Evolutionary conservation across 1,140 invertebrate genomes (phyloP), one percentile per base, ranked within the genome.

Genomic region (Drosophila eugracilis): DNA sequence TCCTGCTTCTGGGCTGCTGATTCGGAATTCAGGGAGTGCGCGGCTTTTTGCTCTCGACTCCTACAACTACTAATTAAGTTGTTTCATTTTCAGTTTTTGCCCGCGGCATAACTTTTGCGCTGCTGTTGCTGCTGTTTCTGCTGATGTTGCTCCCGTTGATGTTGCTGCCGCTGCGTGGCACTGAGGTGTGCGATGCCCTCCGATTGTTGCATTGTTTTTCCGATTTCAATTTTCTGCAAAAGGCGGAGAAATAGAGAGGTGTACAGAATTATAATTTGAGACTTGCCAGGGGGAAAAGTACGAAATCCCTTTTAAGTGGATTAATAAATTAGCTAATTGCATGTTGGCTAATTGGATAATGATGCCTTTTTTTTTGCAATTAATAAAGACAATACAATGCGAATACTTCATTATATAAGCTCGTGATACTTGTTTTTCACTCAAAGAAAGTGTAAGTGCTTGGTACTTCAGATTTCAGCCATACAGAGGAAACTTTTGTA

Each of bases 21-120:
- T 67, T 66, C 36, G 14, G 45, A 52, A 66, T 67, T 44, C 65
- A 42, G 34, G 26, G 60, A 67, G 62, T 67, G 62, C 48, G 65
- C 60, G 39, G 65, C 60, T 67, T 69, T 55, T 75, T 86, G 57
- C 50, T 53, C 52, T 45, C 48, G 73, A 77, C 74, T 75, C 59
- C 59, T 57, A 45, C 63, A 77, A 63, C 81, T 77, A 75, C 86
- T 90, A 90, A 90, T 90, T 90, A 90, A 90, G 79, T 90, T 90
- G 86, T 90, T 90, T 83, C 81, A 83, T 81, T 81, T 78, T 72
- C 70, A 66, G 55, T 86, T 86, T 78, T 86, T 85, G 78, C 81
- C 77, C 54, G 53, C 65, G 48, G 80, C 80, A 85, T 76, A 85
- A 85, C 81, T 86, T 81, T 77, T 47, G 12, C 34, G 44, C 47